Conservation (phyloP, 2,113 vertebrate species). For the Etheostoma spectabile region DNA sequence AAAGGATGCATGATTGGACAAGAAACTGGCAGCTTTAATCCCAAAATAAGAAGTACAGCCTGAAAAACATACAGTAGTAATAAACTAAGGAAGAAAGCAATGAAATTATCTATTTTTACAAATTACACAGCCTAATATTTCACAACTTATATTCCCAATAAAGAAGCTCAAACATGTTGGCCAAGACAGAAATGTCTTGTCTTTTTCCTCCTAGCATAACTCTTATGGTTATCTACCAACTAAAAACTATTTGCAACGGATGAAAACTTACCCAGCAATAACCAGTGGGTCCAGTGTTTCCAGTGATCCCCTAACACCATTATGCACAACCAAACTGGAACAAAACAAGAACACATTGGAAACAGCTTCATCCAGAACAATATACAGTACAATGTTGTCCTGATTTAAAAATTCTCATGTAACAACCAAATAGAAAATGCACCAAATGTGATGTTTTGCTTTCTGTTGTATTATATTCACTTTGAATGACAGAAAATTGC, state of each 20-base stretch:
- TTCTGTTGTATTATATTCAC: no score
- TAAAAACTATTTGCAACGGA: background rate
- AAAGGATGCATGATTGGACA: background rate
- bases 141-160: background rate
- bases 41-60: background rate
- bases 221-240: background rate
- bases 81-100: background rate
- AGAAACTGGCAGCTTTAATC: background rate
- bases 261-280: constrained; percentile 59
- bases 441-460: no score
- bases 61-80: background rate
- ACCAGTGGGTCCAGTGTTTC: constrained; percentile 78
- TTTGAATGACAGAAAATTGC: no score
- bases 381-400: no score
- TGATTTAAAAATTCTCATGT: background rate
- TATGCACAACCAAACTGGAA: constrained; percentile 61
- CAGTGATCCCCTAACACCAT: constrained; percentile 58
- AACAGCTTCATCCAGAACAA: background rate
- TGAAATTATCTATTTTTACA: background rate
- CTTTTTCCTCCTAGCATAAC: background rate
- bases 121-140: background rate
- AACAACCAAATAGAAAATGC: no score
- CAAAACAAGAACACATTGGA: constrained; percentile 12
- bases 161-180: no score
- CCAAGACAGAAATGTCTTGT: background rate